phyloP scores from a whole-genome alignment of 2,797 vertebrate genomes.

The Chaetophractus vellerosus region DNA sequence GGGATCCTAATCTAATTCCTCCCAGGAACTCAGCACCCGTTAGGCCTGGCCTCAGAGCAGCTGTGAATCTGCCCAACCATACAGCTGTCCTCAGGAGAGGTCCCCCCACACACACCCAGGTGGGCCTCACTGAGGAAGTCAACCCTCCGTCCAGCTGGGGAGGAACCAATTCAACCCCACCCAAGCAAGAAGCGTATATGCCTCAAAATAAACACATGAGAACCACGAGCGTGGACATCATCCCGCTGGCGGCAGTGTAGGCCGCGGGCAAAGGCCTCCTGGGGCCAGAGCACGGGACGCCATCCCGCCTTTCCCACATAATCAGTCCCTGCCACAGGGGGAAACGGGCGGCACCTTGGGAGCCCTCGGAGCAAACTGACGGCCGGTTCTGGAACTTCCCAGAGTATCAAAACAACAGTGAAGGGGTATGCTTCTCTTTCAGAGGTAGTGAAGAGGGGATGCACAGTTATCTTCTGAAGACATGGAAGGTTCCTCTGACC shows the following conservation, averaged over 20 bases:
- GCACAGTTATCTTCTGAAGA: background rate
- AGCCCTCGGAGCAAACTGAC: background rate
- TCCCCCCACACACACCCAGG: background rate
- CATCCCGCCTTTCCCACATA: background rate
- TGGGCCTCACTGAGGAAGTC: slow-evolving; percentile 51
- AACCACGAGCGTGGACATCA: background rate
- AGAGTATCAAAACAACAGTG: background rate
- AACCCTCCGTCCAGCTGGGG: slow-evolving; percentile 56
- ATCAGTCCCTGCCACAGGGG: background rate
- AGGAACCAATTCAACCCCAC: slow-evolving; percentile 24
- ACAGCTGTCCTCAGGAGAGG: background rate
- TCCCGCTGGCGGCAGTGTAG: background rate
- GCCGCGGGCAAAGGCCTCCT: background rate
- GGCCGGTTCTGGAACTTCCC: background rate
- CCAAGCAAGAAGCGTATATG: background rate
- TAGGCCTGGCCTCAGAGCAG: slow-evolving; percentile 49
- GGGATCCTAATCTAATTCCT: background rate
- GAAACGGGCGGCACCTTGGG: background rate
- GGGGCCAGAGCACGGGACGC: background rate
- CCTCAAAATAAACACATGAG: slow-evolving; percentile 54
- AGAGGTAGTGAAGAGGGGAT: too few species aligned
- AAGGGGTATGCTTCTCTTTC: background rate
- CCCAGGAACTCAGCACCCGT: background rate
- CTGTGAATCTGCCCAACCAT: slow-evolving; percentile 40
- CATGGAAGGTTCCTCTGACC: background rate